These are phyloP conservation scores for Vandiemenella viatica DNA, from an alignment of 2,888 invertebrate genomes.

Conservation along the genomic window DNA sequence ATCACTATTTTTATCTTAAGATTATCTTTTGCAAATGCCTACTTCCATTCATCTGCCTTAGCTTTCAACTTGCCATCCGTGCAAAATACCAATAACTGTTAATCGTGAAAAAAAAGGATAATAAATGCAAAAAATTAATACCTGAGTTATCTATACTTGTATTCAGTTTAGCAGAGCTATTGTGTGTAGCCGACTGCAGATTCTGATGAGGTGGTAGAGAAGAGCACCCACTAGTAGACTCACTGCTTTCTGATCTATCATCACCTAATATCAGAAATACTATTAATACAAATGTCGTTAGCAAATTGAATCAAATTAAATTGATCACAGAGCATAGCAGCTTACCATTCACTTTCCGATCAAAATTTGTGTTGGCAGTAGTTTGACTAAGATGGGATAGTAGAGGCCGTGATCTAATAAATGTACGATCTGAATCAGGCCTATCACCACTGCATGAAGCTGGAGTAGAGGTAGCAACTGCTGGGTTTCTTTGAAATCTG, in stretches of 20 bases:
- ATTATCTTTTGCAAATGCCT: too few relatives aligned
- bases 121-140: neutral
- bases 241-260: conserved; percentile 40
- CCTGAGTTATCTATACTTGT: neutral
- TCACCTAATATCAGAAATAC: conserved; percentile 22
- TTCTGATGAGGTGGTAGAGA: conserved; percentile 34
- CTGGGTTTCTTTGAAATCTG: too few relatives aligned
- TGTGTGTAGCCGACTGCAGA: conserved; percentile 19
- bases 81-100: too few relatives aligned
- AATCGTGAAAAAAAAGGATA: too few relatives aligned
- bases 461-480: too few relatives aligned
- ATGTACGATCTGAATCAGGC: too few relatives aligned
- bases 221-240: conserved; percentile 41
- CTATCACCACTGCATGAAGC: too few relatives aligned
- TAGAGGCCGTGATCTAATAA: too few relatives aligned
- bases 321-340: neutral
- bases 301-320: too few relatives aligned
- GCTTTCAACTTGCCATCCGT: too few relatives aligned
- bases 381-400: neutral
- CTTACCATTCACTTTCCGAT: conserved; percentile 9
- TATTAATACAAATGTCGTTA: neutral
- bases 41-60: too few relatives aligned
- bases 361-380: neutral
- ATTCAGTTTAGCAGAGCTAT: neutral
- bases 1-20: too few relatives aligned